phyloP scores from a whole-genome alignment of 1,140 invertebrate species.

The Laodelphax striatellus region DNA sequence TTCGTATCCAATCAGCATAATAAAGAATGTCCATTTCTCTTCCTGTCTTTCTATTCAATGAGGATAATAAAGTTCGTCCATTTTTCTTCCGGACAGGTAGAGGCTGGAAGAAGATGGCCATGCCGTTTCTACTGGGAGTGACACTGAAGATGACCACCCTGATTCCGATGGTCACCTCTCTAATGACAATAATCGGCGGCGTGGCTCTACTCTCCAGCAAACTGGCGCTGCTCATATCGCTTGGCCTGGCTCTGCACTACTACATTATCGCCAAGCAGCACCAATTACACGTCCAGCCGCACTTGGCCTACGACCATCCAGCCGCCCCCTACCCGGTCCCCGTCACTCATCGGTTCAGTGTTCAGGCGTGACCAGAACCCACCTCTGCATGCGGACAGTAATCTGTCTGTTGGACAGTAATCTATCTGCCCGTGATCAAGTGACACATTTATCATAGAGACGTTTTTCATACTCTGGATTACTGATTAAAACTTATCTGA shows the following conservation, averaged over 20 bases:
- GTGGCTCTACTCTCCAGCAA: conserved; percentile 5
- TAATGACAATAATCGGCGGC: conserved; percentile 6
- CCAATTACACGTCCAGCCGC: not conserved
- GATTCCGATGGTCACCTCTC: not conserved
- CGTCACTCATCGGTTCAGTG: not conserved
- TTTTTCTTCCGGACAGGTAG: not conserved
- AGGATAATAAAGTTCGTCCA: no score
- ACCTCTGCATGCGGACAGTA: no score
- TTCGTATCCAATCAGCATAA: no score
- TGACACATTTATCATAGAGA: no score
- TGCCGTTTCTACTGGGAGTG: conserved; percentile 9
- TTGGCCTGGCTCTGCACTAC: conserved; percentile 1
- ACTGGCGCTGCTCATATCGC: not conserved
- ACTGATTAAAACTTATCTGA: no score
- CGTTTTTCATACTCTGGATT: no score
- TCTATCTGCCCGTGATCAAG: no score
- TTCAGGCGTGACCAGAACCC: not conserved
- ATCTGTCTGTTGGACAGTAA: no score
- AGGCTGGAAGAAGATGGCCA: conserved; percentile 1
- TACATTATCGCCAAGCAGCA: not conserved
- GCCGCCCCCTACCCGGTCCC: not conserved
- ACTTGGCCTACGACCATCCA: not conserved
- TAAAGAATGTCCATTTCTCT: no score
- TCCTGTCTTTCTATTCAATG: no score
- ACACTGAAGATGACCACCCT: conserved; percentile 5